These are phyloP conservation scores for Elachura formosa DNA, from an alignment of 2,113 vertebrate species.

Conservation along the genomic window DNA sequence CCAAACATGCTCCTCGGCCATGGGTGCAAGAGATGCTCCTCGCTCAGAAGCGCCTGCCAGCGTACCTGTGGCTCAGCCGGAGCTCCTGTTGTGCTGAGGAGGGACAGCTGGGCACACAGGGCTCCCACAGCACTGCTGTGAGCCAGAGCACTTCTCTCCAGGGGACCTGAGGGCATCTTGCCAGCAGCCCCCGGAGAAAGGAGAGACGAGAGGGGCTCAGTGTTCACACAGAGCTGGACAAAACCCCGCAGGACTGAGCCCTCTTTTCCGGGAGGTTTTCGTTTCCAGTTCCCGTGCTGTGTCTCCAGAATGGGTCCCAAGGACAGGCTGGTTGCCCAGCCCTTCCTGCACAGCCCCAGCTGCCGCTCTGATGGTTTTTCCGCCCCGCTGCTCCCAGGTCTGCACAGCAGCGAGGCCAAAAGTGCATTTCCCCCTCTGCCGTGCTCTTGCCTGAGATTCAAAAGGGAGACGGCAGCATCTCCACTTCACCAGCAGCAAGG, in stretches of 20 bases:
- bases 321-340: background rate
- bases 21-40: rapidly evolving
- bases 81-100: background rate
- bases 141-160: rapidly evolving
- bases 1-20: background rate
- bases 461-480: background rate
- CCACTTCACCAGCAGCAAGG: background rate
- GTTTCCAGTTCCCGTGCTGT: rapidly evolving
- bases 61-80: background rate
- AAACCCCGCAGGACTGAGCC: background rate
- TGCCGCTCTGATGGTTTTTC: background rate
- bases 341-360: background rate
- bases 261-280: background rate
- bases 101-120: background rate
- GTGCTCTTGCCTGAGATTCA: background rate
- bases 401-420: background rate
- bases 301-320: background rate
- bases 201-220: background rate
- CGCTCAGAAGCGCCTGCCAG: background rate
- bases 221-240: rapidly evolving
- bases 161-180: rapidly evolving
- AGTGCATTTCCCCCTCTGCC: background rate
- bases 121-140: background rate
- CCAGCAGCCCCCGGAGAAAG: background rate
- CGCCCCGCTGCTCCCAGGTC: rapidly evolving